Percentiles rank a stretch among this genome's conserved stretches.
Evolutionary conservation across 2,797 vertebrate genomes (phyloP).

Genomic region (Enteromius unitaeniatus): DNA sequence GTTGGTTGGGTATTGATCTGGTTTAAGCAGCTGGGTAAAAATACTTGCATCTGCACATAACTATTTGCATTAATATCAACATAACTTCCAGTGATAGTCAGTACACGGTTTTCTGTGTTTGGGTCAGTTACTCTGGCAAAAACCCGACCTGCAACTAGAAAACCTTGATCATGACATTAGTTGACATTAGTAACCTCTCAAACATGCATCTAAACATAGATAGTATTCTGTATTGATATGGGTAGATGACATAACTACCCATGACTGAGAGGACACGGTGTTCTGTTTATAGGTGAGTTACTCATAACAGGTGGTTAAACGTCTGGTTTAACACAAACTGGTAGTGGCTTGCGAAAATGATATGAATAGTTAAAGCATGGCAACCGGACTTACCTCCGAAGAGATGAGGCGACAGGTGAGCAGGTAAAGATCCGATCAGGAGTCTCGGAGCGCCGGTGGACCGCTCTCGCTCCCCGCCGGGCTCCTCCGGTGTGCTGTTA

Average conservation of each 20-base stretch:
- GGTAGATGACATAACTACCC: background rate
- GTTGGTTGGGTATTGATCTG: background rate
- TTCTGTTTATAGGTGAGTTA: background rate
- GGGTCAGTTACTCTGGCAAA: too few species aligned
- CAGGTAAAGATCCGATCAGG: constrained; percentile 89
- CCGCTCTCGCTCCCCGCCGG: constrained; percentile 70
- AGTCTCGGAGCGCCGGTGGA: constrained; percentile 81
- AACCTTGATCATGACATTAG: too few species aligned
- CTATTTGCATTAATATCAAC: background rate
- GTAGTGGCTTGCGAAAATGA: background rate
- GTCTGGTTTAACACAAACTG: background rate
- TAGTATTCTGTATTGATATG: background rate
- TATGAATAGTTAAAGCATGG: background rate
- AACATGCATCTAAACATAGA: background rate
- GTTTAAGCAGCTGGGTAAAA: background rate
- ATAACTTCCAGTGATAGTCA: background rate
- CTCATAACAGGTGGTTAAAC: background rate
- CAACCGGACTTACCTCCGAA: constrained; percentile 87
- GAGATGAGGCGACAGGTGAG: constrained; percentile 92
- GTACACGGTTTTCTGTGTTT: background rate
- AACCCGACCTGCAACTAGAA: too few species aligned
- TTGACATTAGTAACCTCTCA: background rate
- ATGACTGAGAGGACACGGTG: too few species aligned
- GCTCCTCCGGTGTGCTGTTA: constrained; percentile 89
- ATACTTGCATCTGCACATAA: background rate